Base-by-base conservation (phyloP, 2,797 vertebrate species). In the Capromys pilorides region DNA sequence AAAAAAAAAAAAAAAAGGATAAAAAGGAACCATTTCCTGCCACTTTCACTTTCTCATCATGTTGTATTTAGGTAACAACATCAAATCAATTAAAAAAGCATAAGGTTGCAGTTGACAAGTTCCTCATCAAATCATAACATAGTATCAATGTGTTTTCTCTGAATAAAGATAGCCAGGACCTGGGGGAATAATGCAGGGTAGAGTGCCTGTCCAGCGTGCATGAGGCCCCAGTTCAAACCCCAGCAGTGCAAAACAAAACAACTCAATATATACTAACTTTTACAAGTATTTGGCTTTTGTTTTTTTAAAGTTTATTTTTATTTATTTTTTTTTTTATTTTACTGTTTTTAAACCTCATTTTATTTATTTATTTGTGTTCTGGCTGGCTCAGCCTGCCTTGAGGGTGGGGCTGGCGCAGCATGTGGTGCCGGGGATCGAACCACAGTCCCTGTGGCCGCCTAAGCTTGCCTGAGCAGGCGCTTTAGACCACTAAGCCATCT, bases 21-120 rank as follows among this genome's bases (percentile, higher is more conserved):
- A 91, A 88, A 89, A 86, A 19, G 36, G 67, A 85, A 61, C 91
- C 2, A 92, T 88, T 49, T 88, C 22, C 21, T 88, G 6, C 24
- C n/a, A 49, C 82, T 89, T 66, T 71, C 6, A 21, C 9, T 96
- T 95, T 93, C 41, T 96, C 14, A 75, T 85, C 33, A 86, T 45
- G 64, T 87, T 88, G 49, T 67, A 12, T 79, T 91, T 67, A 86
- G 78, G 86, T 90, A 11, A 62, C 62, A 19, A 75, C 67, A 78
- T 5, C 14, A 45, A 36, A 45, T 90, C 80, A 73, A 83, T 49
- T 81, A 77, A 61, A 64, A 22, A 83, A 80, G n/a, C 22, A 8
- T 36, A 39, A 83, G 41, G 26, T 57, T 41, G 28, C 19, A 39
- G 12, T 62, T 80, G 51, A 66, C n/a, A n/a, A 80, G 22, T 77